Percentiles rank a stretch among this genome's conserved stretches.
These are phyloP conservation scores for Ophion ellenae DNA, from an alignment of 2,888 invertebrate species.

Conservation along the genomic window DNA sequence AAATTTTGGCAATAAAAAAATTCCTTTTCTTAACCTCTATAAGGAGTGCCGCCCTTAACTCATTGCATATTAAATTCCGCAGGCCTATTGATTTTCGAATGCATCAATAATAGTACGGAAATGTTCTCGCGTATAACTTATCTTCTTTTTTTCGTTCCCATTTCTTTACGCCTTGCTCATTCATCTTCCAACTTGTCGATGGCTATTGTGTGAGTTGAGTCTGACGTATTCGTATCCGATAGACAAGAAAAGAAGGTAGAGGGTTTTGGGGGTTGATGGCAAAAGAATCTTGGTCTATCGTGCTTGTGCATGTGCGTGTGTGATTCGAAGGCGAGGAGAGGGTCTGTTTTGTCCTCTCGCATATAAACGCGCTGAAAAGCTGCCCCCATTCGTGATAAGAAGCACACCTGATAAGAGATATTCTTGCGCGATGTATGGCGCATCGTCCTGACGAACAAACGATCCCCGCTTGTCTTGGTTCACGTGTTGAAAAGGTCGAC, in stretches of 20 bases:
- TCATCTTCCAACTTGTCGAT: no score
- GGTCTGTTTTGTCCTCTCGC: background rate
- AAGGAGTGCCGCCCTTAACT: no score
- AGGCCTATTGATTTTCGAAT: no score
- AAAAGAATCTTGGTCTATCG: background rate
- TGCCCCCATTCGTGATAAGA: constrained; percentile 2
- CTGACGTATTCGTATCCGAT: background rate
- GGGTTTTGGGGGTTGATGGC: background rate
- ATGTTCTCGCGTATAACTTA: no score
- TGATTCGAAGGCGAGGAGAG: background rate
- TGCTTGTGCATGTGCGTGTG: background rate
- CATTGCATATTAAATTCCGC: no score
- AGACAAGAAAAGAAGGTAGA: background rate
- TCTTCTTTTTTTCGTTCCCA: no score
- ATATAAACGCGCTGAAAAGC: constrained; percentile 3
- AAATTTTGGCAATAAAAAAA: no score
- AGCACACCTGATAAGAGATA: background rate
- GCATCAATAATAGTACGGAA: no score
- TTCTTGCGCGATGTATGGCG: constrained; percentile 9
- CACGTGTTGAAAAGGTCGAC: background rate
- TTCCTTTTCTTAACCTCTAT: no score
- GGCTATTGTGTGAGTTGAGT: background rate
- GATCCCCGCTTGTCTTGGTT: background rate
- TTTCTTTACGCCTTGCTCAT: no score
- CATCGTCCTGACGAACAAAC: background rate